These are phyloP conservation scores for Thereva unica DNA, from an alignment of 2,888 invertebrate genomes.

Conservation along the genomic window DNA sequence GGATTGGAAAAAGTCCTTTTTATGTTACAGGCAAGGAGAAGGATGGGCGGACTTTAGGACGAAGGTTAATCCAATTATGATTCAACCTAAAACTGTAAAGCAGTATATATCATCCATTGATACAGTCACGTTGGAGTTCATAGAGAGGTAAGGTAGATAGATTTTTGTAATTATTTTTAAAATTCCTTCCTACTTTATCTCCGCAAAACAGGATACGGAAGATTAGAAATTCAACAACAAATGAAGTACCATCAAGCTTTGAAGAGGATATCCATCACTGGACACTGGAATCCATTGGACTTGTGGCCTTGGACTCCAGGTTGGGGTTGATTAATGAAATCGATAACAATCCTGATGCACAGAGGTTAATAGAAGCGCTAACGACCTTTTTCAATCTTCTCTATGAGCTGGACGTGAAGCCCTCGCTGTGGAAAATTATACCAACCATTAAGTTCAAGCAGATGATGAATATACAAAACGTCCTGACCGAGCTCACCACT, in stretches of 20 bases:
- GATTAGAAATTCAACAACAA: conserved; percentile 48
- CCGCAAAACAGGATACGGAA: conserved; percentile 49
- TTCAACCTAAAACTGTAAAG: conserved; percentile 65
- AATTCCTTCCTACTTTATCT: conserved; percentile 6
- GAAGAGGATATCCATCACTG: conserved; percentile 61
- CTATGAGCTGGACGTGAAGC: conserved; percentile 50
- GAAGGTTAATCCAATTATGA: conserved; percentile 68
- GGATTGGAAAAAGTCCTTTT: neutral
- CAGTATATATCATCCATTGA: conserved; percentile 61
- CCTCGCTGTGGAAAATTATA: conserved; percentile 52
- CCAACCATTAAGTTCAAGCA: conserved; percentile 50
- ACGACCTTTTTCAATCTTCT: conserved; percentile 31
- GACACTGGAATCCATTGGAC: conserved; percentile 62
- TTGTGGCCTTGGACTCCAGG: conserved; percentile 56
- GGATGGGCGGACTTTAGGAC: conserved; percentile 70
- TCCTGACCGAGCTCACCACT: conserved; percentile 48
- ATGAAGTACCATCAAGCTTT: conserved; percentile 59
- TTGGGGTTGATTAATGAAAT: conserved; percentile 48
- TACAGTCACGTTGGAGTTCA: conserved; percentile 58
- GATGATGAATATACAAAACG: conserved; percentile 48
- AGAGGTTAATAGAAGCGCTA: conserved; percentile 37
- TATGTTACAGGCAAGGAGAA: conserved; percentile 62
- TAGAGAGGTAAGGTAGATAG: conserved; percentile 48
- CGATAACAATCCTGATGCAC: conserved; percentile 42
- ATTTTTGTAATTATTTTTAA: neutral